Conservation (phyloP, 2,113 vertebrate genomes). For the Salminus brasiliensis region DNA sequence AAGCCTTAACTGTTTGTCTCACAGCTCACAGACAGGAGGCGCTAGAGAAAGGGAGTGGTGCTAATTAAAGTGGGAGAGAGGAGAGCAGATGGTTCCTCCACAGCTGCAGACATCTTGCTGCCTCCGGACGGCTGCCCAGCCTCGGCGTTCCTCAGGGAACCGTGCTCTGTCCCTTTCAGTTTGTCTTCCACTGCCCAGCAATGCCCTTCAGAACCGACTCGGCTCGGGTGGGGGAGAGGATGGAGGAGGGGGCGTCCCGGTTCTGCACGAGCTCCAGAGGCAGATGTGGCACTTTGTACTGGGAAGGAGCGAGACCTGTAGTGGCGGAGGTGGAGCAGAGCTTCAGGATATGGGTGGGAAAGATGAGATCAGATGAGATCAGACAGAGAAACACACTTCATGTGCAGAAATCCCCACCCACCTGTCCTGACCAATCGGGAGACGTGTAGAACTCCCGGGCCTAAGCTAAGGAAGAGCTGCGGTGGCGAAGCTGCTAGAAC, state of each 20-base stretch:
- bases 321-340: too few species aligned
- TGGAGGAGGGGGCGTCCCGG: not conserved
- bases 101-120: conserved; percentile 67
- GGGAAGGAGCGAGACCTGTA: not conserved
- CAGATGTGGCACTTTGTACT: not conserved
- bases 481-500: too few species aligned
- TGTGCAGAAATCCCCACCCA: too few species aligned
- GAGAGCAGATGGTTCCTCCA: conserved; percentile 77
- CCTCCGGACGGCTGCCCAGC: conserved; percentile 40
- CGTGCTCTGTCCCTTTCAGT: not conserved
- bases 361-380: too few species aligned
- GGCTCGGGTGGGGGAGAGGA: not conserved
- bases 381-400: too few species aligned
- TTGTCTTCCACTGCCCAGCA: not conserved
- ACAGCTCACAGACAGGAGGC: conserved; percentile 52
- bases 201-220: not conserved
- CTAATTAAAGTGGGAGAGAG: conserved; percentile 75
- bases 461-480: too few species aligned
- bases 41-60: conserved; percentile 64
- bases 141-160: conserved; percentile 3
- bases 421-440: too few species aligned
- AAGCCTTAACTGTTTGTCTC: too few species aligned
- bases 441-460: too few species aligned
- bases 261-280: not conserved
- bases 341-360: too few species aligned